Evolutionary conservation across 2,888 invertebrate species (phyloP).

Genomic region (Trachelus iudaicus): DNA sequence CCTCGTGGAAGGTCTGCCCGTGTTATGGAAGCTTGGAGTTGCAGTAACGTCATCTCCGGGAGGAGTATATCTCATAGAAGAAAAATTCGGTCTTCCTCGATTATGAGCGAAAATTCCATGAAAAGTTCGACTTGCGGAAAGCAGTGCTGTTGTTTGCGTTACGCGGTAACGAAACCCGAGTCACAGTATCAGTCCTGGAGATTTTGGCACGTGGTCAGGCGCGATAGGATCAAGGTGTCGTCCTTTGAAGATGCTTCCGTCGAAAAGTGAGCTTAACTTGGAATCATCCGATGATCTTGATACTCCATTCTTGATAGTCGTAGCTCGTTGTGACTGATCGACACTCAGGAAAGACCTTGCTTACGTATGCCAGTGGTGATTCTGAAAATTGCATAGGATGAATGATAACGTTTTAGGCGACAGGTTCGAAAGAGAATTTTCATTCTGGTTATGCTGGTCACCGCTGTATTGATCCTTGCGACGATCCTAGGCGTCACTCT

Average conservation of each 20-base stretch:
- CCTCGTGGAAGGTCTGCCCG: background rate
- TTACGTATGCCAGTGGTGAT: background rate
- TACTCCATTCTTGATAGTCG: background rate
- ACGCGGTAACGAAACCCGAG: background rate
- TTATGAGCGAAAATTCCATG: background rate
- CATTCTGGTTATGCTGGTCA: conserved; percentile 35
- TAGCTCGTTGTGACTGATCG: background rate
- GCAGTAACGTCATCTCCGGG: background rate
- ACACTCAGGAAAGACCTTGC: background rate
- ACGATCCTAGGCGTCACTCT: conserved; percentile 63
- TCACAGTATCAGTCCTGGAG: background rate
- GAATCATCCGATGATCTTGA: background rate
- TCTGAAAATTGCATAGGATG: background rate
- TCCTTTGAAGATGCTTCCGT: background rate
- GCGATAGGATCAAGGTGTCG: background rate
- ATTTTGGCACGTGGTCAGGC: background rate
- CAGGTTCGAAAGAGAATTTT: conserved; percentile 30
- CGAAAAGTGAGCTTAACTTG: background rate
- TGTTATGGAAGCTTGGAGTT: background rate
- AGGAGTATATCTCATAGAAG: background rate
- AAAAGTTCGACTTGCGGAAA: background rate
- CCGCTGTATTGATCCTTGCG: conserved; percentile 42
- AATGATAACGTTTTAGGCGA: background rate
- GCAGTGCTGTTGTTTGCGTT: background rate
- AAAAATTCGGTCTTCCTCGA: background rate